These are phyloP conservation scores for Mimumesa dahlbomi DNA, from an alignment of 2,888 invertebrate genomes.

Conservation along the genomic window DNA sequence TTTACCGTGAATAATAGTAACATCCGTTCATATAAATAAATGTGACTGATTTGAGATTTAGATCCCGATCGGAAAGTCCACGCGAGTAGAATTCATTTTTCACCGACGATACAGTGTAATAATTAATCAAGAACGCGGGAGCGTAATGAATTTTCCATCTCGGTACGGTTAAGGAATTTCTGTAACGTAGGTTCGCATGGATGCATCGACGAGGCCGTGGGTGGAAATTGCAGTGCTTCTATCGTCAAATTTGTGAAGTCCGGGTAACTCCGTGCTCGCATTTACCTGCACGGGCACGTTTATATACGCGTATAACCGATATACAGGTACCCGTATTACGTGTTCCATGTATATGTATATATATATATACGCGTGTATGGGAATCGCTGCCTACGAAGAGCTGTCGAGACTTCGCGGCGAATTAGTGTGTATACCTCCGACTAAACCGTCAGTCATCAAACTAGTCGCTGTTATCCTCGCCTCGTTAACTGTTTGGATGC, in stretches of 20 bases:
- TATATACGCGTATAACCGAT: conserved; percentile 25
- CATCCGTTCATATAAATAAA: no score
- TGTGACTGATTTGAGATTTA: no score
- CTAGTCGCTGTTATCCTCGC: conserved; percentile 26
- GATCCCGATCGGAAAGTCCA: no score
- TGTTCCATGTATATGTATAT: conserved; percentile 1
- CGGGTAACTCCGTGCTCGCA: conserved; percentile 39
- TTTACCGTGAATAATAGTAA: no score
- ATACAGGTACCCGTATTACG: conserved; percentile 22
- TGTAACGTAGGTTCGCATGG: conserved; percentile 11
- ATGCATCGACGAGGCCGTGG: conserved; percentile 10
- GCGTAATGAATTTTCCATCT: conserved; percentile 29
- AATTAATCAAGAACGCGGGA: conserved; percentile 24
- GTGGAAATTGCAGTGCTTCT: conserved; percentile 50
- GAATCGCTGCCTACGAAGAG: conserved; percentile 30
- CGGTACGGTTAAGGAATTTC: conserved; percentile 38
- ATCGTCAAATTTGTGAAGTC: conserved; percentile 51
- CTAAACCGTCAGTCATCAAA: conserved; percentile 39
- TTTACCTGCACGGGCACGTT: conserved; percentile 30
- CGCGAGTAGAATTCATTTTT: no score
- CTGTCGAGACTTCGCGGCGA: conserved; percentile 39
- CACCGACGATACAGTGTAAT: no score
- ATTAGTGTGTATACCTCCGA: conserved; percentile 44
- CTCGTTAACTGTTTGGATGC: conserved; percentile 35
- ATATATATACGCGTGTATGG: conserved; percentile 1